Evolutionary conservation across 1,140 invertebrate species (phyloP).

Genomic region (Drosophila watanabei): DNA sequence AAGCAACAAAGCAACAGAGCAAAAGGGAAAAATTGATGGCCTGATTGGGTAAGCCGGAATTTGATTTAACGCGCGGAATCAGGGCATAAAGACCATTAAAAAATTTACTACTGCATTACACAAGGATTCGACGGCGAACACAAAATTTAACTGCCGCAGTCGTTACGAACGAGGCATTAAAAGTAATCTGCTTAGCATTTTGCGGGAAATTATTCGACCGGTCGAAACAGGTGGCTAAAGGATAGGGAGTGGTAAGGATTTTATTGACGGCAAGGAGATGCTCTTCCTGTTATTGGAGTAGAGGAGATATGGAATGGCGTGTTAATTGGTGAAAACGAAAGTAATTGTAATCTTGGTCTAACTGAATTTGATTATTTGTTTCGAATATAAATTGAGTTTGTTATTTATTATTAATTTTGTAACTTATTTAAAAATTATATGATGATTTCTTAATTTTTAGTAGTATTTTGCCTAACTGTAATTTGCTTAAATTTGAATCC

Average conservation of each 20-base stretch:
- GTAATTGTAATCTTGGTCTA: no score
- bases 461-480: no score
- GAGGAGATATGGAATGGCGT: no score
- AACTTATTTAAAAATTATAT: not conserved
- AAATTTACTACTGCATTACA: constrained; percentile 54
- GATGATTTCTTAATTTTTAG: no score
- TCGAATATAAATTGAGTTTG: not conserved
- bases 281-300: not conserved
- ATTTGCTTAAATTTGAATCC: no score
- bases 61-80: constrained; percentile 64
- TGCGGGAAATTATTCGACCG: constrained; percentile 66
- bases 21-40: constrained; percentile 32
- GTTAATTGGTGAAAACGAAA: not conserved
- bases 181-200: constrained; percentile 76
- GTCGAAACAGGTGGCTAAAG: constrained; percentile 57
- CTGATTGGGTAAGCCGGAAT: constrained; percentile 67
- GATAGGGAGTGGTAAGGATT: not conserved
- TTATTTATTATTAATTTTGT: not conserved
- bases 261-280: not conserved
- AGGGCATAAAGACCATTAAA: constrained; percentile 43
- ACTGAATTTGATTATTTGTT: not conserved
- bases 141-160: constrained; percentile 77
- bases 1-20: not conserved
- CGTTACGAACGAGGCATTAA: constrained; percentile 65
- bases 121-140: constrained; percentile 38